Base-by-base conservation (phyloP, 2,113 vertebrate species). In the Anser cygnoides region DNA sequence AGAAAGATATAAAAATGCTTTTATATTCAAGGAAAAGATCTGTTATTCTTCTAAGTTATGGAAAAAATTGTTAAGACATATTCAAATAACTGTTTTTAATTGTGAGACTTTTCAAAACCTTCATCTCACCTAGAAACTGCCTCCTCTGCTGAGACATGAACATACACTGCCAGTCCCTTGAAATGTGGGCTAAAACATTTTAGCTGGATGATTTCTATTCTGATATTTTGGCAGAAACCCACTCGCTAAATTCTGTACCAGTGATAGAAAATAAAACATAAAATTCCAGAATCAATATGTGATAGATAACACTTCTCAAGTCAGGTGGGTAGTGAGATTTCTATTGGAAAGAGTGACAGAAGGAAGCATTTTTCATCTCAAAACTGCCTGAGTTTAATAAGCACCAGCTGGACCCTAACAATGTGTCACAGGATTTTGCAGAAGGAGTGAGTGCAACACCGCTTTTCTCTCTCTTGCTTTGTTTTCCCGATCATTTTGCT, bases 261-360 rank as follows among this genome's bases (percentile, higher is more conserved):
- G 23, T 41, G 76, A 41, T 7, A 79, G 70, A 65, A 91, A 93
- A 87, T 46, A 50, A 81, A 92, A 57, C 73, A 41, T 10, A 18
- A 71, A 90, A 44, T 75, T 73, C 58, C 62, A 78, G 65, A 74
- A 90, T 66, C 23, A 43, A 62, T 23, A 50, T 11, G 82, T 26
- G 88, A 73, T 46, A 89, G 85, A 44, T 52, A 61, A 10, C 6
- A 29, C 33, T 84, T 84, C 54, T 84, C 76, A 67, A 37, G 0
- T 81, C 93, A 81, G 76, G 88, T 89, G 68, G 85, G 72, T 8
- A 89, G 93, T 61, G 70, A 94, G 70, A 84, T 91, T 91, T 91
- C 77, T 79, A 46, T 3, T 61, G 70, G 84, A 55, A 78, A 22
- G 65, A 49, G 83, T 13, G 80, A 81, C 79, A 92, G 93, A 74